These are phyloP conservation scores for Drosophila nebulosa DNA, from an alignment of 1,140 invertebrate species.

Conservation along the genomic window DNA sequence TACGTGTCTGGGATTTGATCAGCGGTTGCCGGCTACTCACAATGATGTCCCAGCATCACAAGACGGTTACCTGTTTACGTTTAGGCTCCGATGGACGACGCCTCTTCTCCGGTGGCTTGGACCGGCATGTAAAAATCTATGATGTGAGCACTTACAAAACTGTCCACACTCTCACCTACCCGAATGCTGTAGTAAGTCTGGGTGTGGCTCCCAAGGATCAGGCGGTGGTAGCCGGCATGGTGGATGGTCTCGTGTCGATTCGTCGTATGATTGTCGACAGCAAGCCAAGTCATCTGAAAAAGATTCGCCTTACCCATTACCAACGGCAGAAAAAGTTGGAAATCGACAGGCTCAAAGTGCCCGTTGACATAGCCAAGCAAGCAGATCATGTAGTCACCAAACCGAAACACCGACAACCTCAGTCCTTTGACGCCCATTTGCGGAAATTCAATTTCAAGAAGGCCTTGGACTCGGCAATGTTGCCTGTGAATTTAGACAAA, in stretches of 20 bases:
- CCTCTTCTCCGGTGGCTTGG: constrained; percentile 94
- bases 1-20: constrained; percentile 96
- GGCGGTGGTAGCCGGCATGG: constrained; percentile 93
- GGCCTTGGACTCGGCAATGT: constrained; percentile 89
- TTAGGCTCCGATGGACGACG: constrained; percentile 90
- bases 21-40: constrained; percentile 91
- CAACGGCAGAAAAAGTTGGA: constrained; percentile 67
- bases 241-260: constrained; percentile 95
- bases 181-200: constrained; percentile 94
- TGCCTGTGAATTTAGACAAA: constrained; percentile 83
- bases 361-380: constrained; percentile 65
- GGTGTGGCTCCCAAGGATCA: constrained; percentile 91
- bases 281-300: constrained; percentile 73
- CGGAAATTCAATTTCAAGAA: constrained; percentile 91
- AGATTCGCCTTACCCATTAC: constrained; percentile 44
- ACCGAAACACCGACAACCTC: constrained; percentile 79
- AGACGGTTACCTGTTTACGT: constrained; percentile 93
- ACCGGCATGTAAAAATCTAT: constrained; percentile 97
- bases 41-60: constrained; percentile 93
- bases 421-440: constrained; percentile 87
- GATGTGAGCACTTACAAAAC: constrained; percentile 92
- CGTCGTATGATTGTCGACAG: constrained; percentile 86
- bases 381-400: constrained; percentile 83
- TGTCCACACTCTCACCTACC: constrained; percentile 93
- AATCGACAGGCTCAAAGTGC: background rate